Base-by-base conservation (phyloP, 2,797 vertebrate species). In the Sylvia borin region DNA sequence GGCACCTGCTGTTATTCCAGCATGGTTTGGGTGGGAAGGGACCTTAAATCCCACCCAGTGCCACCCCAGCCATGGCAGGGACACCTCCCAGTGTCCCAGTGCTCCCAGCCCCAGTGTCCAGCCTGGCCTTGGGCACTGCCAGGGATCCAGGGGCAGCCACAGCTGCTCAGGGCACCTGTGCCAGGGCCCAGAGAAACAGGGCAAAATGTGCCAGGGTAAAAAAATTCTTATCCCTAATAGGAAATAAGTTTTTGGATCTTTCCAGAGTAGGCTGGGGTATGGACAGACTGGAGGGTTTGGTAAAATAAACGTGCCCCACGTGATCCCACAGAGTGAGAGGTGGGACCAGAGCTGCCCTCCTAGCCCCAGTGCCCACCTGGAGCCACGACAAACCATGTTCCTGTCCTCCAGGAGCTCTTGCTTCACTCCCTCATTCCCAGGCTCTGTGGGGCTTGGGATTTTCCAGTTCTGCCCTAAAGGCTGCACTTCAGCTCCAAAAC, bases 321-420 rank as follows among this genome's bases (percentile, higher is more conserved):
- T 7, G 29, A 36, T 34, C 21, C 43, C 62, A 22, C 13, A 18
- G 26, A 45, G 40, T 3, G 36, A 40, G 21, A 13, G 11, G 9
- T 38, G 36, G 26, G 20, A 34, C 5, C 48, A 66, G 67, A n/a
- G 29, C 43, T 54, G 34, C 21, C 19, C 34, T 17, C 29, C 19
- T 25, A 55, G 22, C n/a, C 32, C 21, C 29, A 2, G 29, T 10
- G 48, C 32, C 55, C 4, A 8, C 13, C 8, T 2, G 38, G 53
- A 24, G 22, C n/a, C 1, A 1, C 19, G 26, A n/a, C 50, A 83
- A 32, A 36, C 0, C 2, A 53, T 66, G 5, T 9, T 6, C n/a
- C 16, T 72, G 48, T 27, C 45, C 48, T 31, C 48, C 31, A 32
- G n/a, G 81, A 85, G 29, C 74, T 54, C 48, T 74, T 31, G 4